Base-by-base conservation (phyloP, 2,888 invertebrate species). In the Shargacucullia verbasci region DNA sequence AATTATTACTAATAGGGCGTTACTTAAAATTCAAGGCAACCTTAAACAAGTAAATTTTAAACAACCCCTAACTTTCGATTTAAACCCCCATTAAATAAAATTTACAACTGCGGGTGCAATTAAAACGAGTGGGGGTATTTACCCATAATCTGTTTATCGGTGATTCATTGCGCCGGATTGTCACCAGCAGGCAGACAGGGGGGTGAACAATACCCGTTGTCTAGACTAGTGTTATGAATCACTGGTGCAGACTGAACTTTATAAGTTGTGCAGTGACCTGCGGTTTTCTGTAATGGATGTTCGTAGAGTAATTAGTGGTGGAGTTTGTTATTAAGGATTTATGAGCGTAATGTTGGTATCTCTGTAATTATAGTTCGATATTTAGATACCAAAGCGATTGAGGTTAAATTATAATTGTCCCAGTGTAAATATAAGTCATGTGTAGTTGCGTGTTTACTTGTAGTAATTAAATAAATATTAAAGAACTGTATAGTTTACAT, bases 121-220 rank as follows among this genome's bases (percentile, higher is more conserved):
- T 65, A 68, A 70, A 58, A 66, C 60, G 64, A 50, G 48, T 61
- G 54, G 57, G 13, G 55, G 55, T 58, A 66, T 69, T 73, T 63
- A 58, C 63, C 67, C 52, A 50, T 70, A 67, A 66, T 56, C 59
- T 67, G 54, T 68, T 70, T 70, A 66, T 46, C 43, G 61, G 59
- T 76, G 74, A 74, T 69, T 76, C 76, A 77, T 65, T 41, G 68
- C 54, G 3, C 37, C 37, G 41, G 8, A 10, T 35, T 71, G 68
- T 63, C 73, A 68, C 44, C 58, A 40, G 31, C 64, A 71, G 38
- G 40, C 45, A 54, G 57, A 29, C 29, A 29, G 46, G 53, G 49
- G 56, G 56, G 39, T 65, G 73, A 74, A 73, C 70, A 66, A 75
- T 75, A 75, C 46, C 50, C 50, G 53, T 47, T 48, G 76, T 76